A percentile compares a stretch with the other conserved stretches of the same genome.
Evolutionary conservation across 2,888 invertebrate species (phyloP).

Genomic region (Electrophaes corylata): DNA sequence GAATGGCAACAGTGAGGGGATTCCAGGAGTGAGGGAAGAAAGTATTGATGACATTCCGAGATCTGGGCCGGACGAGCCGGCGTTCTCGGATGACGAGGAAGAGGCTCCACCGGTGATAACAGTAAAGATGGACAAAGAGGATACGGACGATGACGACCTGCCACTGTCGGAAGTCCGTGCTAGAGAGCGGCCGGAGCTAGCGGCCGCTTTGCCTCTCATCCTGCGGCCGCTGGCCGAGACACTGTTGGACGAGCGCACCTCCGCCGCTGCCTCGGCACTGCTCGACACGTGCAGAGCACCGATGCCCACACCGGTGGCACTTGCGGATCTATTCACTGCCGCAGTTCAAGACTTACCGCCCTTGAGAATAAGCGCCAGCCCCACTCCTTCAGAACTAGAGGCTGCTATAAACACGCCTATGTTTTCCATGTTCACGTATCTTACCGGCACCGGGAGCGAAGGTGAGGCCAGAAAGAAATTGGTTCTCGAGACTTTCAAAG

Average conservation of each 20-base stretch:
- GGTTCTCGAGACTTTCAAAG: conserved; percentile 90
- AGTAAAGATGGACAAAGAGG: conserved; percentile 63
- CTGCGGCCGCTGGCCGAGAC: conserved; percentile 75
- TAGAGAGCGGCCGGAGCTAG: conserved; percentile 85
- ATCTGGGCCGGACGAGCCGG: conserved; percentile 87
- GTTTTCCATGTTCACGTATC: conserved; percentile 94
- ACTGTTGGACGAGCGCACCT: conserved; percentile 73
- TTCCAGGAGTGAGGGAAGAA: conserved; percentile 78
- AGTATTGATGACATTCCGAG: conserved; percentile 69
- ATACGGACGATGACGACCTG: conserved; percentile 90
- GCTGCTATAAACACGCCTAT: conserved; percentile 90
- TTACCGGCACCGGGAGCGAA: conserved; percentile 86
- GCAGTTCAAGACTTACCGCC: conserved; percentile 80
- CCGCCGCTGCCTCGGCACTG: conserved; percentile 67
- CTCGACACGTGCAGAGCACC: conserved; percentile 68
- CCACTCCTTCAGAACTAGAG: conserved; percentile 84
- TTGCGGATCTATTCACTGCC: conserved; percentile 76
- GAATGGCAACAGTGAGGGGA: conserved; percentile 69
- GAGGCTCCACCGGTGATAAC: conserved; percentile 79
- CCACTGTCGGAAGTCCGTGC: conserved; percentile 90
- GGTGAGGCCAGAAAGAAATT: conserved; percentile 92
- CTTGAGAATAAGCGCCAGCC: conserved; percentile 76
- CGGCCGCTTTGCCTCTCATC: conserved; percentile 74
- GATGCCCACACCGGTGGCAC: conserved; percentile 69
- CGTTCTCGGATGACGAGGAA: conserved; percentile 95